A percentile compares a stretch with the other conserved stretches of the same genome.
Evolutionary conservation across 2,113 vertebrate genomes (phyloP).

Genomic region (Hydrochoerus hydrochaeris): DNA sequence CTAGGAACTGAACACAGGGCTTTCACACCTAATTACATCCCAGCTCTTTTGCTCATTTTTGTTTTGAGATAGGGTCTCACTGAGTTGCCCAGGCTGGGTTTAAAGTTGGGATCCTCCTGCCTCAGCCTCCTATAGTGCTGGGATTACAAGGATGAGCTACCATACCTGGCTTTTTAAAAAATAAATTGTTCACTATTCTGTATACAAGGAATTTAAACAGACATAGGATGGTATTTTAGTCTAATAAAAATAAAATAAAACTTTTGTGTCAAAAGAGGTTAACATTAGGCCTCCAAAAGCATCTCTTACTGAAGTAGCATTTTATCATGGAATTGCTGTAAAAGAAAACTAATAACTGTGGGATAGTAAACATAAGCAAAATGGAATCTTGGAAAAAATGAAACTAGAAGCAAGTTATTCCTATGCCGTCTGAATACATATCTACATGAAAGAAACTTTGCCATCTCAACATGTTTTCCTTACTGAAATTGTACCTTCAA

Average conservation of each 20-base stretch:
- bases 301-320: neutral
- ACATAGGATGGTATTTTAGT: slow-evolving; percentile 75
- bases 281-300: neutral
- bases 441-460: neutral
- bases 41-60: slow-evolving; percentile 76
- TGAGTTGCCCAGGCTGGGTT: neutral
- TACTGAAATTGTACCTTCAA: slow-evolving; percentile 36
- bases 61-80: slow-evolving; percentile 73
- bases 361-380: neutral
- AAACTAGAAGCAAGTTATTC: neutral
- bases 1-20: neutral
- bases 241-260: slow-evolving; percentile 23
- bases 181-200: slow-evolving; percentile 84
- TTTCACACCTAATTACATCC: neutral
- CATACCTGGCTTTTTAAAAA: neutral
- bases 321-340: neutral
- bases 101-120: neutral
- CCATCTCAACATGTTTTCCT: slow-evolving; percentile 7
- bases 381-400: slow-evolving; percentile 26
- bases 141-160: neutral
- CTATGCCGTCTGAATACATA: neutral
- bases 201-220: slow-evolving; percentile 75
- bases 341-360: neutral
- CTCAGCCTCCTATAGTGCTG: neutral
- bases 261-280: slow-evolving; percentile 6